Evolutionary conservation across 1,140 invertebrate species (phyloP).

Genomic region (Holotrichia oblita): DNA sequence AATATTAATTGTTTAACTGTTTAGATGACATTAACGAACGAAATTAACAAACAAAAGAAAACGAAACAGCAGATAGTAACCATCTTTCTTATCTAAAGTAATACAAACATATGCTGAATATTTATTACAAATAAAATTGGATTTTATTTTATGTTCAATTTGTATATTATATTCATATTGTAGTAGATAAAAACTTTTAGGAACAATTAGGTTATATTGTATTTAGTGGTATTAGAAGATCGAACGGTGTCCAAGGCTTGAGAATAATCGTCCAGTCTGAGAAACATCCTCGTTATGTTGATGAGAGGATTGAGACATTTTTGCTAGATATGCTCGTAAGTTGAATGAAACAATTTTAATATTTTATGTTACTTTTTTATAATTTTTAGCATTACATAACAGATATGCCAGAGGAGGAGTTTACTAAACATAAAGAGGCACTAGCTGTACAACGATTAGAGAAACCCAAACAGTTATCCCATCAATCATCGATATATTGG

Average conservation of each 20-base stretch:
- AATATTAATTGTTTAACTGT: no score
- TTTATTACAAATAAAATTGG: no score
- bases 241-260: slow-evolving; percentile 87
- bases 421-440: slow-evolving; percentile 83
- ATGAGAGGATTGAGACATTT: slow-evolving; percentile 89
- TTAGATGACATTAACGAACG: no score
- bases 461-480: slow-evolving; percentile 86
- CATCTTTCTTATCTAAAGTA: no score
- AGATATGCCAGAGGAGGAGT: slow-evolving; percentile 84
- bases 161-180: no score
- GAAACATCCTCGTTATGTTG: slow-evolving; percentile 82
- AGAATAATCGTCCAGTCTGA: slow-evolving; percentile 92
- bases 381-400: slow-evolving; percentile 71
- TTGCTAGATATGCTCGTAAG: slow-evolving; percentile 80
- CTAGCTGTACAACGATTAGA: slow-evolving; percentile 83
- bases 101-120: no score
- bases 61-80: no score
- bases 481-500: slow-evolving; percentile 80
- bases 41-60: no score
- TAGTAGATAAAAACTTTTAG: slow-evolving; percentile 59
- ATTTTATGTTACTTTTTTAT: slow-evolving; percentile 49
- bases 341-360: slow-evolving; percentile 46
- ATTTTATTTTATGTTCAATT: no score
- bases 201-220: slow-evolving; percentile 96
- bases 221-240: slow-evolving; percentile 81